These are phyloP conservation scores for Apamea monoglypha DNA, from an alignment of 2,888 invertebrate genomes.

Conservation along the genomic window DNA sequence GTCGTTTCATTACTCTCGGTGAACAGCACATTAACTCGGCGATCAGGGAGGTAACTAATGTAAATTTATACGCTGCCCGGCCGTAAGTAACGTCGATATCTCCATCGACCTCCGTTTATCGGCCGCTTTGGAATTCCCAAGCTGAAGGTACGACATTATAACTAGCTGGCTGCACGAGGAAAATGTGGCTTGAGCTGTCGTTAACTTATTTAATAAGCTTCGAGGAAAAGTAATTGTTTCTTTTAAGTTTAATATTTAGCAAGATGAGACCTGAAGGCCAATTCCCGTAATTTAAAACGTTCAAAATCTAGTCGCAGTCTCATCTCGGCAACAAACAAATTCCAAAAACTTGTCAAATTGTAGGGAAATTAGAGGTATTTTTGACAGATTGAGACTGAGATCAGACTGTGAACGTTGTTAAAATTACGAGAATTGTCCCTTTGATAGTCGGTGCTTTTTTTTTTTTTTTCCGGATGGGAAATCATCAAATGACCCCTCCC, in stretches of 20 bases:
- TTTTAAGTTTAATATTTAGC: not conserved
- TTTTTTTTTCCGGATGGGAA: too few species aligned
- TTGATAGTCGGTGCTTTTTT: too few species aligned
- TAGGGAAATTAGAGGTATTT: too few species aligned
- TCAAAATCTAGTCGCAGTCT: too few species aligned
- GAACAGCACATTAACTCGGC: slow-evolving; percentile 42
- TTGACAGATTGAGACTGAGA: too few species aligned
- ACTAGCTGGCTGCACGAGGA: slow-evolving; percentile 36
- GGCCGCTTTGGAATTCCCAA: slow-evolving; percentile 51
- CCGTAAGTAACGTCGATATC: slow-evolving; percentile 61
- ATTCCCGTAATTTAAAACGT: too few species aligned
- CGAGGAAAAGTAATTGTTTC: not conserved
- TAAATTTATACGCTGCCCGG: slow-evolving; percentile 66
- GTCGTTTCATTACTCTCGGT: slow-evolving; percentile 50
- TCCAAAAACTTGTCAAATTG: too few species aligned
- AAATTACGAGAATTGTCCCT: too few species aligned
- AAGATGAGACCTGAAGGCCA: not conserved
- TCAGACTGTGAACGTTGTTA: too few species aligned
- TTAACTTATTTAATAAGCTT: slow-evolving; percentile 32
- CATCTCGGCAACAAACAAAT: too few species aligned
- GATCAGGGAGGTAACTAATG: slow-evolving; percentile 63
- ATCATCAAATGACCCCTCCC: too few species aligned
- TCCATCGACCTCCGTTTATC: slow-evolving; percentile 65
- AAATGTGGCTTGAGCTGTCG: not conserved
- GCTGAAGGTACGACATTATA: slow-evolving; percentile 49